Base-by-base conservation (phyloP, 2,888 invertebrate species). In the Brassicogethes aeneus region DNA sequence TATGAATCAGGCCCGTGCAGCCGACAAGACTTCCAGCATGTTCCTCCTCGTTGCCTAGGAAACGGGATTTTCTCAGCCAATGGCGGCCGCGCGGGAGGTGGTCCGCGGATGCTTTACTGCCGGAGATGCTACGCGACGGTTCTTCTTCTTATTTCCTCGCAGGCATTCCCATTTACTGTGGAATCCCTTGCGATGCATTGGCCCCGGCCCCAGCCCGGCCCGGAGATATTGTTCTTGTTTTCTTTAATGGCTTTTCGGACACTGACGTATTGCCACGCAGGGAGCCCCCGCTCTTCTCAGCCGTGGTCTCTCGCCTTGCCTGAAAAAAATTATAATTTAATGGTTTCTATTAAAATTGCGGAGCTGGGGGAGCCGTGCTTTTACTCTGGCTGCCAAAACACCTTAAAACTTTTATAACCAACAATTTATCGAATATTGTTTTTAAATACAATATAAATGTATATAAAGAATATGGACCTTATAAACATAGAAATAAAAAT, bases 1-100 rank as follows among this genome's bases (percentile, higher is more conserved):
- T 56, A 66, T 68, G 66, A 67, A 68, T 68, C 68, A 67, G 57
- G 55, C 54, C 54, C 45, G 45, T 44, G 46, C 47, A 46, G 47
- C 41, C 59, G 61, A 60, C n/a, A n/a, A 57, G 54, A 61, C 53
- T 55, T 57, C 54, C 61, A 53, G 59, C 59, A 57, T 59, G 61
- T 64, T 61, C 65, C 62, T 62, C 64, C 62, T 62, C 57, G 68
- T 69, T 64, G 57, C 67, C 64, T 58, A 62, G 66, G 66, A 51
- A 55, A 69, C 68, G 55, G 52, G 48, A 49, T 48, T 56, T 55
- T 57, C 60, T 62, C 65, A 56, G 56, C 67, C 66, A 68, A 68
- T 68, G 58, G 57, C 59, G 56, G 57, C 46, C 49, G 56, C 53
- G 56, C 62, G 54, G 65, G 65, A 61, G 61, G 62, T 61, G 61